These are phyloP conservation scores for Tricholaema leucomelas DNA, from an alignment of 2,113 vertebrate species.

Conservation along the genomic window DNA sequence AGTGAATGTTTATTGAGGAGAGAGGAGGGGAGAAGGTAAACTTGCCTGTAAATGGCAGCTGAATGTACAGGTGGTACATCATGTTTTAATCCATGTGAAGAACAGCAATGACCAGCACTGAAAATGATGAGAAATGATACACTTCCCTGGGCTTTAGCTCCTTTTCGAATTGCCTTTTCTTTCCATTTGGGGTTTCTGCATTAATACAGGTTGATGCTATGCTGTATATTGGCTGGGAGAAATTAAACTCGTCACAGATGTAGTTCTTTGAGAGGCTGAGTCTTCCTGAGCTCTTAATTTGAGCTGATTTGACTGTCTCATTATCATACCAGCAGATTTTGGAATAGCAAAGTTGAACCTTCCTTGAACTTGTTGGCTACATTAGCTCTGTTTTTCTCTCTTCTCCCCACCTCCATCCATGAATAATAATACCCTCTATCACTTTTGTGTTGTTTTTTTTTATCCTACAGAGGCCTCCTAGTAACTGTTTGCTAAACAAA, in stretches of 20 bases:
- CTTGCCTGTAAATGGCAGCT: neutral
- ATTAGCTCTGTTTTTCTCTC: neutral
- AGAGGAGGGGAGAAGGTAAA: neutral
- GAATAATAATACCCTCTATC: neutral
- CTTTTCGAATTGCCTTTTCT: neutral
- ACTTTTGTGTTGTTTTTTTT: neutral
- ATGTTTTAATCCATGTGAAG: neutral
- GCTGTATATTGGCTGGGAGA: neutral
- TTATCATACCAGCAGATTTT: conserved; percentile 42
- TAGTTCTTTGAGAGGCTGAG: conserved; percentile 37
- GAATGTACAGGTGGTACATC: neutral
- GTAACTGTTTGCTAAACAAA: conserved; percentile 47
- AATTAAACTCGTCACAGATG: conserved; percentile 23
- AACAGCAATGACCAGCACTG: neutral
- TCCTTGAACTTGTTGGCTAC: conserved; percentile 26
- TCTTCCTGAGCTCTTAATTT: conserved; percentile 42
- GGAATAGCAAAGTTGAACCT: conserved; percentile 34
- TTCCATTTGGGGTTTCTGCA: neutral
- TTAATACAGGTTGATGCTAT: neutral
- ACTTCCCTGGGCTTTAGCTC: neutral
- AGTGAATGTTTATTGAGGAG: neutral
- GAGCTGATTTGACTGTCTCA: conserved; percentile 42
- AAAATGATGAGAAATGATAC: neutral
- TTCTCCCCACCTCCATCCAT: conserved; percentile 5
- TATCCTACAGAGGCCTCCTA: neutral